These are phyloP conservation scores for Unio pictorum DNA, from an alignment of 2,888 invertebrate species.

Conservation along the genomic window DNA sequence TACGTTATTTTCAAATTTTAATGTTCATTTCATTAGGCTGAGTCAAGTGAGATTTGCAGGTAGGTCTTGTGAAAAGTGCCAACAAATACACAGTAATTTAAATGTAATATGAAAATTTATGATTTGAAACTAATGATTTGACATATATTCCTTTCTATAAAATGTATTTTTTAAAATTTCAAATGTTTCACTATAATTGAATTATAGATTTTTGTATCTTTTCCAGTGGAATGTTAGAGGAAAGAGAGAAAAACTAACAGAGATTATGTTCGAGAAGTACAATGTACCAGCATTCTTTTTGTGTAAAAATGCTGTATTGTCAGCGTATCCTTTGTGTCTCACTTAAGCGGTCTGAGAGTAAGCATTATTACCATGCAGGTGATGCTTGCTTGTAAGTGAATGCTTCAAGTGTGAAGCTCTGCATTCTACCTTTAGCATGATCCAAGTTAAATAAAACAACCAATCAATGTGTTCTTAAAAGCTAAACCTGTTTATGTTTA, in stretches of 20 bases:
- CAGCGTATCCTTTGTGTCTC: conserved; percentile 77
- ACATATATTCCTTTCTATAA: neutral
- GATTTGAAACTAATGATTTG: neutral
- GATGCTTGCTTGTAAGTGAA: no score
- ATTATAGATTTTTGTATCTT: conserved; percentile 8
- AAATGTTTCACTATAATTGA: neutral
- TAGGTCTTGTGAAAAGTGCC: no score
- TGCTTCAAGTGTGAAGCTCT: no score
- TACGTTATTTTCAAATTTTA: no score
- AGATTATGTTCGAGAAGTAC: conserved; percentile 98
- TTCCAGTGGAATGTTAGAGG: conserved; percentile 88
- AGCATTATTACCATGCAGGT: neutral
- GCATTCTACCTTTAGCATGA: no score
- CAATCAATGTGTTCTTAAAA: no score
- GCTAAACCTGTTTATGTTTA: no score
- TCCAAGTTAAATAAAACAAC: no score
- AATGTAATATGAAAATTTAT: neutral
- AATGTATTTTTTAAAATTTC: neutral
- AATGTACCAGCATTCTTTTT: conserved; percentile 97
- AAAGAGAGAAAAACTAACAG: conserved; percentile 94
- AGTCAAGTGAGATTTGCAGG: no score
- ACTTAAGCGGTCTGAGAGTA: neutral
- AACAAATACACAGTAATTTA: no score
- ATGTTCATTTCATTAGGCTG: no score
- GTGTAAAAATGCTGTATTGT: conserved; percentile 96